Percentiles rank a stretch among this genome's conserved stretches.
Evolutionary conservation across 1,140 invertebrate species (phyloP).

Genomic region (Caerostris extrusa): DNA sequence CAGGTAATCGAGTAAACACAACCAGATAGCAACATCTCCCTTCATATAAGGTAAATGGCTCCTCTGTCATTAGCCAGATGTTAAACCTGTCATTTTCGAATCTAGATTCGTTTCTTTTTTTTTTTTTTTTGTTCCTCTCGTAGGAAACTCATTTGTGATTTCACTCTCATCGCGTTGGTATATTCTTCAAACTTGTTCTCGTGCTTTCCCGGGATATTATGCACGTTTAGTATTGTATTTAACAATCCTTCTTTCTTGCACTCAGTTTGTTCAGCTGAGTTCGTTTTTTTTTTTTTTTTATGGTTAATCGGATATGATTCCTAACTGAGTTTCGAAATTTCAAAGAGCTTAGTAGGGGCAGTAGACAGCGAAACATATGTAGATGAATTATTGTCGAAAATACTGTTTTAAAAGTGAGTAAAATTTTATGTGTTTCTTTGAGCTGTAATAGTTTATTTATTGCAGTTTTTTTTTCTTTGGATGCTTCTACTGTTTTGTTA

Average conservation of each 20-base stretch:
- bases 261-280: background rate
- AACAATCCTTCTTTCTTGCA: background rate
- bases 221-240: background rate
- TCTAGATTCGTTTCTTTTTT: too few relatives aligned
- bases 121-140: too few relatives aligned
- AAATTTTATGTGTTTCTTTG: background rate
- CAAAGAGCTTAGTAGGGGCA: background rate
- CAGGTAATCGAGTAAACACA: too few relatives aligned
- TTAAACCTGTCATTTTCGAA: too few relatives aligned
- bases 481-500: too few relatives aligned
- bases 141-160: too few relatives aligned
- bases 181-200: background rate
- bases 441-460: background rate
- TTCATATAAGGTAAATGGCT: too few relatives aligned
- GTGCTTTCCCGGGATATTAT: background rate
- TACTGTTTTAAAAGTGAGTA: background rate
- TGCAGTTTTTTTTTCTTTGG: too few relatives aligned
- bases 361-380: background rate
- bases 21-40: too few relatives aligned
- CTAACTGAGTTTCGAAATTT: background rate
- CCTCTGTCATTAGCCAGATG: too few relatives aligned
- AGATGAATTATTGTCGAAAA: background rate
- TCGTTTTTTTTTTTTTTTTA: background rate
- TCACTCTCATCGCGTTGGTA: too few relatives aligned
- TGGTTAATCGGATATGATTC: background rate